These are phyloP conservation scores for Pituophis catenifer DNA, from an alignment of 2,113 vertebrate genomes.

Conservation along the genomic window DNA sequence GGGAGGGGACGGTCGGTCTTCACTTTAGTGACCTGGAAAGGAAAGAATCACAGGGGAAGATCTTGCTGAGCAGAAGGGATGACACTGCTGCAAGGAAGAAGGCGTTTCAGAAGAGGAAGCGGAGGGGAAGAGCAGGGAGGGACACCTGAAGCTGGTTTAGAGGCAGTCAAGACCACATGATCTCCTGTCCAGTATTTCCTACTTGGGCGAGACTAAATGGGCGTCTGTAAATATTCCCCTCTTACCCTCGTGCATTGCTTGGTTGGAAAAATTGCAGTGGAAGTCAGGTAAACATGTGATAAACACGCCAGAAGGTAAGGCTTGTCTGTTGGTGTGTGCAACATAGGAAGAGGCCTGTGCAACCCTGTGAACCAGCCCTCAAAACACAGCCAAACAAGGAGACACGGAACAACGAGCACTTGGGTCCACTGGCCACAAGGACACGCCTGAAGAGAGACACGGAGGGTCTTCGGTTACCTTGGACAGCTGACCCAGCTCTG, in stretches of 20 bases:
- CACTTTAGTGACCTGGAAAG: constrained; percentile 92
- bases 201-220: background rate
- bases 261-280: background rate
- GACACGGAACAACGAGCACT: too few species aligned
- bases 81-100: background rate
- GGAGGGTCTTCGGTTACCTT: constrained; percentile 76
- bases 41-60: background rate
- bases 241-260: background rate
- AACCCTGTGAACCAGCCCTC: background rate
- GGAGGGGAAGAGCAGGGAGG: background rate
- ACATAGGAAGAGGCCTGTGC: background rate
- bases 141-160: background rate
- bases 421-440: background rate
- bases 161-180: background rate
- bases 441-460: too few species aligned
- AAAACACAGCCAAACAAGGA: background rate
- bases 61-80: background rate
- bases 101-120: background rate
- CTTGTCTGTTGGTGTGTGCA: background rate
- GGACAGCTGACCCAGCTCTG: constrained; percentile 88
- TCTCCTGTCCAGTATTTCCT: too few species aligned
- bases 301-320: background rate
- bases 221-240: background rate
- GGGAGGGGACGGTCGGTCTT: constrained; percentile 84
- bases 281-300: background rate